Evolutionary conservation across 2,888 invertebrate genomes (phyloP).

Genomic region (Pristionchus arcanus): DNA sequence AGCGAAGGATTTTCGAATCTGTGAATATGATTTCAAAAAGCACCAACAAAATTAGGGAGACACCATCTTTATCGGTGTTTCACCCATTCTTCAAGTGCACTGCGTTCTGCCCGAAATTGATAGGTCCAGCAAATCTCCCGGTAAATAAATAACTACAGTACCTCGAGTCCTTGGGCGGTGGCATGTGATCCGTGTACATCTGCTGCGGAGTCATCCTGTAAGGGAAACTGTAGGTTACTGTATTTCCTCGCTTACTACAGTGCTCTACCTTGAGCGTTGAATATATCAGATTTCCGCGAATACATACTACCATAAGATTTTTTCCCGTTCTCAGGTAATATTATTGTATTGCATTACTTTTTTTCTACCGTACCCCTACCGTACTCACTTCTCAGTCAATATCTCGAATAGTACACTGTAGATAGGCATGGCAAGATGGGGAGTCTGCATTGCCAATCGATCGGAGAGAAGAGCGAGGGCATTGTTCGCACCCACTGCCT

Average conservation of each 20-base stretch:
- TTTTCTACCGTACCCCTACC: background rate
- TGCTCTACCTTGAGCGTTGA: background rate
- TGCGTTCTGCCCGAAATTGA: background rate
- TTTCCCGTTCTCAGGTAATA: too few species aligned
- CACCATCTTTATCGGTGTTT: too few species aligned
- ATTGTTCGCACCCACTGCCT: slow-evolving; percentile 99
- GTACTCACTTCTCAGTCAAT: slow-evolving; percentile 56
- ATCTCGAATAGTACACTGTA: slow-evolving; percentile 98
- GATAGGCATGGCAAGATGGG: slow-evolving; percentile 92
- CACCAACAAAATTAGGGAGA: background rate
- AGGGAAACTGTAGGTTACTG: background rate
- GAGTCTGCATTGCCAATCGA: slow-evolving; percentile 90
- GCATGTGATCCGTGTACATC: slow-evolving; percentile 52
- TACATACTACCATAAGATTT: too few species aligned
- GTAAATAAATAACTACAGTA: slow-evolving; percentile 32
- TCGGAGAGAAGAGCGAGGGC: slow-evolving; percentile 88
- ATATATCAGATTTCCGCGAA: too few species aligned
- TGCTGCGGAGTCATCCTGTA: slow-evolving; percentile 46
- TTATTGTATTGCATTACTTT: too few species aligned
- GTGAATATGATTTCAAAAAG: slow-evolving; percentile 83
- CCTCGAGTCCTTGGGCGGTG: slow-evolving; percentile 47
- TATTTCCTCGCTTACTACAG: background rate
- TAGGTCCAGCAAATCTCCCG: background rate
- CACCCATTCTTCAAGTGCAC: too few species aligned
- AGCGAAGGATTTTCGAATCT: slow-evolving; percentile 87